Conservation (phyloP, 2,888 invertebrate genomes). For the Machimus rusticus region DNA sequence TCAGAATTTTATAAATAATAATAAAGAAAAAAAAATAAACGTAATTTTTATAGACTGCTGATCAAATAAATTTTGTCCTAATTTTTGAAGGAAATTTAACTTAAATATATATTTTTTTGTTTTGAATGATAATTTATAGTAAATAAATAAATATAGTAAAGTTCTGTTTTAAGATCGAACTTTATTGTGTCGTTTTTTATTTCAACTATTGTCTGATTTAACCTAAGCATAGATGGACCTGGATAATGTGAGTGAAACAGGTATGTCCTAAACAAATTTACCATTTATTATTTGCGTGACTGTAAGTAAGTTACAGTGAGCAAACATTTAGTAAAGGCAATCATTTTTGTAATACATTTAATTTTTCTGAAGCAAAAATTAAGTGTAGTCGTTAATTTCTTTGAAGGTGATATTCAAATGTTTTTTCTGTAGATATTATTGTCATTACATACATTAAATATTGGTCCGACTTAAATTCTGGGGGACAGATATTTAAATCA, state of each 20-base stretch:
- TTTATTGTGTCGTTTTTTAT: not conserved
- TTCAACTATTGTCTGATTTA: not conserved
- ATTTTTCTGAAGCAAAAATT: no score
- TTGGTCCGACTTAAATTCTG: no score
- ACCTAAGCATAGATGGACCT: not conserved
- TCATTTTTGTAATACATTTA: not conserved
- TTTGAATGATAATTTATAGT: conserved; percentile 24
- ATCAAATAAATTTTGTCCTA: conserved; percentile 21
- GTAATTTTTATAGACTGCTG: conserved; percentile 35
- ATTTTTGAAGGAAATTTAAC: conserved; percentile 27
- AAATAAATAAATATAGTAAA: conserved; percentile 26
- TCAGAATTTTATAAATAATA: conserved; percentile 15
- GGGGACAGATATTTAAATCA: no score
- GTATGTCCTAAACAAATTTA: not conserved
- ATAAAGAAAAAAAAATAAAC: not conserved
- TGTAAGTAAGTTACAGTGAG: no score
- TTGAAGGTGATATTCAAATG: no score
- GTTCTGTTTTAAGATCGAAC: conserved; percentile 21
- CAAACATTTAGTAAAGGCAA: no score
- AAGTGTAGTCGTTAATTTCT: no score
- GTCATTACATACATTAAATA: no score
- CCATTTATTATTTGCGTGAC: not conserved
- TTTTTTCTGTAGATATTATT: no score
- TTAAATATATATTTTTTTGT: conserved; percentile 6
- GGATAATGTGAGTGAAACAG: not conserved